These are phyloP conservation scores for Hetaerina titia DNA, from an alignment of 2,888 invertebrate species.

Conservation along the genomic window DNA sequence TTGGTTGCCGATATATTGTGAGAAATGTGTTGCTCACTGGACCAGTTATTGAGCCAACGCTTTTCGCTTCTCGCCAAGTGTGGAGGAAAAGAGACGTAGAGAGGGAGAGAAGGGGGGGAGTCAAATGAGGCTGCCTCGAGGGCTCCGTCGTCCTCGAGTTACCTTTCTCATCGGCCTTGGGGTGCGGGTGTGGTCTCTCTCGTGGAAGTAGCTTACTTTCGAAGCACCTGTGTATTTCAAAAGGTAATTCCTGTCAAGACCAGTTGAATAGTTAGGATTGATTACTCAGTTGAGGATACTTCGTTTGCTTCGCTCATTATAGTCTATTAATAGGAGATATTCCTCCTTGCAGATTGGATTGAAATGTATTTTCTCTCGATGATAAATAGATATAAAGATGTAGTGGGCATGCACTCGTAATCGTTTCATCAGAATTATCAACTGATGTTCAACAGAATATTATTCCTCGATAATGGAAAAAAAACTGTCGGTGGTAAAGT, in stretches of 20 bases:
- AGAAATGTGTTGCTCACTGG: background rate
- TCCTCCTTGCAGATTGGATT: too few species aligned
- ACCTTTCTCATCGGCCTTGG: constrained; percentile 58
- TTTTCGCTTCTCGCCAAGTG: background rate
- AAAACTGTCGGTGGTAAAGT: too few species aligned
- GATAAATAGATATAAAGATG: too few species aligned
- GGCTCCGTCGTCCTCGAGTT: constrained; percentile 56
- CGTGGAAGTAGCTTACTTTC: constrained; percentile 37
- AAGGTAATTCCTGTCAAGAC: background rate
- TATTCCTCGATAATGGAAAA: too few species aligned
- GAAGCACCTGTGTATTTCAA: background rate
- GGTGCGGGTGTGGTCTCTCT: constrained; percentile 56
- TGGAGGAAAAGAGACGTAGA: background rate
- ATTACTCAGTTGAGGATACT: background rate
- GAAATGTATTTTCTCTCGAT: too few species aligned
- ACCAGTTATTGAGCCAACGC: background rate
- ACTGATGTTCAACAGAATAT: too few species aligned
- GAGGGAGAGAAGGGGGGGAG: background rate
- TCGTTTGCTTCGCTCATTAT: background rate
- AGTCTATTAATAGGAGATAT: background rate
- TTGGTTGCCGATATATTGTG: background rate
- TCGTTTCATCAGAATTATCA: too few species aligned
- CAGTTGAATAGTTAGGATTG: background rate
- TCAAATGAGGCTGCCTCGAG: constrained; percentile 34
- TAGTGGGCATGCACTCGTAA: too few species aligned